Percentiles rank a stretch among this genome's conserved stretches.
Evolutionary conservation across 2,797 vertebrate species (phyloP).

Genomic region (Platalea minor): DNA sequence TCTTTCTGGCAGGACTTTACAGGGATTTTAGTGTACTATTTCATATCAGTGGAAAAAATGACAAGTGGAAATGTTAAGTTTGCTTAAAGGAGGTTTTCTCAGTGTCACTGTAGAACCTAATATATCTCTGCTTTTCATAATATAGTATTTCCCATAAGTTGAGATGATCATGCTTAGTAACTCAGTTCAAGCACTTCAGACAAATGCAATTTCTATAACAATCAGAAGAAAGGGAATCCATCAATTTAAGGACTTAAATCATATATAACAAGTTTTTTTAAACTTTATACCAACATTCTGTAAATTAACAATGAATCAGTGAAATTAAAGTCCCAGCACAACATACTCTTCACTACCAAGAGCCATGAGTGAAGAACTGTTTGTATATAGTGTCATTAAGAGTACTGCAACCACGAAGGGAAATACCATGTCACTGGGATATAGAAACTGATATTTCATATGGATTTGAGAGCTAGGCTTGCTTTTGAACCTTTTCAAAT

Average conservation of each 20-base stretch:
- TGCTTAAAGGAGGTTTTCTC: neutral
- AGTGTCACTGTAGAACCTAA: neutral
- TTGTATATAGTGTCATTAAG: neutral
- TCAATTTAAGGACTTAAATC: neutral
- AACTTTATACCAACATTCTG: neutral
- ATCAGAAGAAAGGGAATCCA: neutral
- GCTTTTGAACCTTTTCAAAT: neutral
- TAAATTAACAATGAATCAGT: neutral
- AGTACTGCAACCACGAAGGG: neutral
- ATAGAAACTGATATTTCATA: neutral
- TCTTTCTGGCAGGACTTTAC: neutral
- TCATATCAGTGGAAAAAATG: constrained; percentile 25
- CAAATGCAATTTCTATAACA: neutral
- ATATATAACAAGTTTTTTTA: neutral
- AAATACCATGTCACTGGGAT: neutral
- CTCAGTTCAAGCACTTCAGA: neutral
- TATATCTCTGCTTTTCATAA: neutral
- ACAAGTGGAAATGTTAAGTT: neutral
- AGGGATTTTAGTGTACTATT: neutral
- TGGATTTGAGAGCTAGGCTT: neutral
- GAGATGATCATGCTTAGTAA: neutral
- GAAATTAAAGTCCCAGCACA: neutral
- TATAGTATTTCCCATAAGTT: neutral
- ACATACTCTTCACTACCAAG: neutral
- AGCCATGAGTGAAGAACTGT: neutral